These are phyloP conservation scores for Eriosoma lanigerum DNA, from an alignment of 1,140 invertebrate species.

Conservation along the genomic window DNA sequence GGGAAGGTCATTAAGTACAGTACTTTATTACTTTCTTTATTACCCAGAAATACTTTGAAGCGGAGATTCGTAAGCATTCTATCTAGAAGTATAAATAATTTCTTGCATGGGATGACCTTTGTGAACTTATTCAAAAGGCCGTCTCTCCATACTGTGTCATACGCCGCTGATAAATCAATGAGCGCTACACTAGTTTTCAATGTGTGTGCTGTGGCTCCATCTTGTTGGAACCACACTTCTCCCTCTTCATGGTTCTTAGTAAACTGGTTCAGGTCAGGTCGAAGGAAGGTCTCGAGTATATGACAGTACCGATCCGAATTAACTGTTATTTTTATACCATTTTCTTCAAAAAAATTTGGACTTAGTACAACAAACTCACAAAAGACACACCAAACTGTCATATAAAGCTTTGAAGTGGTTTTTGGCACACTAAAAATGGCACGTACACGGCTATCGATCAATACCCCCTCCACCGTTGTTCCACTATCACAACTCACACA, in stretches of 20 bases:
- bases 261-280: neutral
- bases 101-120: no score
- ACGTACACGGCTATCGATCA: neutral
- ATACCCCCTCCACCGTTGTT: neutral
- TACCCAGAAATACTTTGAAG: constrained; percentile 50
- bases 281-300: no score
- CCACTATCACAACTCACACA: constrained; percentile 4
- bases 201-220: neutral
- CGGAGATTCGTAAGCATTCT: constrained; percentile 51
- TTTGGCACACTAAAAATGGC: no score
- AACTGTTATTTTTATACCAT: no score
- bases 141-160: constrained; percentile 44
- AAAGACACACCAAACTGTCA: neutral
- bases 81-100: no score
- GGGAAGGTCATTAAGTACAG: no score
- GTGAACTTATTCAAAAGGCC: constrained; percentile 48
- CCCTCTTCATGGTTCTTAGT: neutral
- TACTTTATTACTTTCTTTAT: no score
- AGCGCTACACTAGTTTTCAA: constrained; percentile 45
- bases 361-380: no score
- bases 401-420: constrained; percentile 15
- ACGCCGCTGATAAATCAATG: constrained; percentile 52
- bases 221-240: neutral
- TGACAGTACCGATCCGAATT: no score
- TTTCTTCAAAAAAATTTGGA: no score